phyloP scores from a whole-genome alignment of 2,888 invertebrate genomes.

The Hemaris fuciformis region DNA sequence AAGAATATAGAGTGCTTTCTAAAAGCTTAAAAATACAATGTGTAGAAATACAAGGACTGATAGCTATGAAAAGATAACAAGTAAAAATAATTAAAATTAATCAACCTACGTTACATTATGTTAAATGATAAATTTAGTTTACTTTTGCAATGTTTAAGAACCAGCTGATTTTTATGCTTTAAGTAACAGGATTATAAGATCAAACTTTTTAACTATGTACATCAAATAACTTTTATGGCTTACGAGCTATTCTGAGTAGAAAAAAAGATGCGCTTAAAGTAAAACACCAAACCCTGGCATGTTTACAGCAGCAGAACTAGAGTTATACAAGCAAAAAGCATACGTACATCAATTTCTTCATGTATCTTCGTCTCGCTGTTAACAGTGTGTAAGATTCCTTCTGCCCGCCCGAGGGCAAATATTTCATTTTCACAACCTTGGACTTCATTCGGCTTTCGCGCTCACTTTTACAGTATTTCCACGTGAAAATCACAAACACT shows the following conservation, averaged over 20 bases:
- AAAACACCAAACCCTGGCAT: neutral
- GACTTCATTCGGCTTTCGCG: conserved; percentile 73
- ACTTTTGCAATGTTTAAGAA: too few relatives aligned
- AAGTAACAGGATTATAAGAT: too few relatives aligned
- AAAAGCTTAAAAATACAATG: too few relatives aligned
- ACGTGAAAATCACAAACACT: conserved; percentile 34
- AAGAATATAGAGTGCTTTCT: too few relatives aligned
- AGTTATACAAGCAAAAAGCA: conserved; percentile 22
- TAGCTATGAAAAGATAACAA: too few relatives aligned
- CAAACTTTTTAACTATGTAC: too few relatives aligned
- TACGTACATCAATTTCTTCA: conserved; percentile 86
- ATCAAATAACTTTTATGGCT: too few relatives aligned
- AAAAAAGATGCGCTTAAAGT: neutral
- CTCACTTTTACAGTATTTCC: conserved; percentile 34
- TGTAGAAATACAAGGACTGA: too few relatives aligned
- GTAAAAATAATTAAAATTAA: too few relatives aligned
- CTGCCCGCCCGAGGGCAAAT: conserved; percentile 80
- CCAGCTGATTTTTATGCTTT: too few relatives aligned
- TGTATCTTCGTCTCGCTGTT: conserved; percentile 83
- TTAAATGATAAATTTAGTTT: too few relatives aligned
- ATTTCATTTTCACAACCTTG: conserved; percentile 82
- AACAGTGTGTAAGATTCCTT: conserved; percentile 83
- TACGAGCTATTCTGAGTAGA: neutral
- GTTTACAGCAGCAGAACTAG: conserved; percentile 4
- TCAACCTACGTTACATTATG: too few relatives aligned